These are phyloP conservation scores for Sycophaga agraensis DNA, from an alignment of 1,140 invertebrate genomes.

Conservation along the genomic window DNA sequence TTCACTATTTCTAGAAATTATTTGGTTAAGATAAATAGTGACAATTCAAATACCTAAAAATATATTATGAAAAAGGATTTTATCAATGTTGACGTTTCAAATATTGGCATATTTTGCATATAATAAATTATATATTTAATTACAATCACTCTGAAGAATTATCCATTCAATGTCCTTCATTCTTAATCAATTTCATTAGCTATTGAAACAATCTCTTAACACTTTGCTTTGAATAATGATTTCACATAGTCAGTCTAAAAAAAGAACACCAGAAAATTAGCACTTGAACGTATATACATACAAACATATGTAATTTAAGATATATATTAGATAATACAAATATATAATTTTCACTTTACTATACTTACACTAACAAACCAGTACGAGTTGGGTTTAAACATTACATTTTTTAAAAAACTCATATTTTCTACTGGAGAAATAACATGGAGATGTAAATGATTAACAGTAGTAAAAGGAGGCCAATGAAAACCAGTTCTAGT, in stretches of 20 bases:
- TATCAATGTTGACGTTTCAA: too few relatives aligned
- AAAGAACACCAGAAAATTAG: too few relatives aligned
- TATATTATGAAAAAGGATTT: too few relatives aligned
- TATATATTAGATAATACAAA: neutral
- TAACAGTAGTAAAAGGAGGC: slow-evolving; percentile 84
- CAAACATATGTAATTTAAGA: neutral
- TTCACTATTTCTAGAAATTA: too few relatives aligned
- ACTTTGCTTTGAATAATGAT: slow-evolving; percentile 36
- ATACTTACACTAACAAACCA: slow-evolving; percentile 85
- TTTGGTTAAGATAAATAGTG: too few relatives aligned
- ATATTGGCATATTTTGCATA: too few relatives aligned
- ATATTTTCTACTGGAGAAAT: slow-evolving; percentile 81
- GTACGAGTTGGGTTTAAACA: slow-evolving; percentile 74
- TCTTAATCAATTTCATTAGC: neutral
- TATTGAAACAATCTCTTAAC: neutral
- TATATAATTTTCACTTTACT: neutral
- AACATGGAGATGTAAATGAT: slow-evolving; percentile 85
- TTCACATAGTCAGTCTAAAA: slow-evolving; percentile 54
- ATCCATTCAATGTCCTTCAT: neutral
- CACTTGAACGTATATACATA: neutral
- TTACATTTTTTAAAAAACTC: slow-evolving; percentile 65
- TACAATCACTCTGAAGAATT: too few relatives aligned
- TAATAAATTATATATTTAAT: too few relatives aligned
- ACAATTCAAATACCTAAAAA: too few relatives aligned
- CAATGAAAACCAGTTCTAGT: slow-evolving; percentile 84